Base-by-base conservation (phyloP, 2,888 invertebrate genomes). In the Smittia sp. region DNA sequence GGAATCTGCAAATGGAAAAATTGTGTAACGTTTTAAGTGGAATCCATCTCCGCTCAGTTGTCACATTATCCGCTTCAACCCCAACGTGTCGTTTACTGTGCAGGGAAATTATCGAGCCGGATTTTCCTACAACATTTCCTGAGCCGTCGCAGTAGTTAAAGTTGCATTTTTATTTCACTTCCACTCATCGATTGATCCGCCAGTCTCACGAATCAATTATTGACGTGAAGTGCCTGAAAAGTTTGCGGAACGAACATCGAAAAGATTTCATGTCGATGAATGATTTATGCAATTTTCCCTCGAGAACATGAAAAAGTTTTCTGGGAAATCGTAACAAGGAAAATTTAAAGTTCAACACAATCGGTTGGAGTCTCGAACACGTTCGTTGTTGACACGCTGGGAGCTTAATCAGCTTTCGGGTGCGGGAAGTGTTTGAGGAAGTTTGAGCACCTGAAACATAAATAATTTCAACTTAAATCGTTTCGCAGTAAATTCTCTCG, bases 1-100 rank as follows among this genome's bases (percentile, higher is more conserved):
- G 24, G 46, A 69, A 72, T 72, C 72, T 39, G 62, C 27, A 72
- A 72, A 72, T 72, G 72, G 72, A 62, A 72, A 72, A 72, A 72
- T 72, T 72, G 72, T 72, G 72, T 72, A 62, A 72, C 15, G 27
- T 13, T 62, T 72, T 58, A 72, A 72, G 39, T 72, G 72, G 38
- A 72, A 72, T 72, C 72, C 72, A 62, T 62, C 58, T 20, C 70
- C 9, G 20, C 22, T 27, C 32, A 4, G 63, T 32, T 38, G 20
- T 58, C 15, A 32, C 70, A 58, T 54, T 63, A 63, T 63, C 25
- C 63, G 7, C 20, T 25, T 63, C 63, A 27, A 63, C 63, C 25
- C 27, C 63, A 27, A 27, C 25, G 27, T 4, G 7, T 4, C 7
- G n/a, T 18, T 22, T 62, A 52, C 24, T 18, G 52, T n/a, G 52